phyloP scores from a whole-genome alignment of 2,797 vertebrate species.

The Apogon hyalosoma region DNA sequence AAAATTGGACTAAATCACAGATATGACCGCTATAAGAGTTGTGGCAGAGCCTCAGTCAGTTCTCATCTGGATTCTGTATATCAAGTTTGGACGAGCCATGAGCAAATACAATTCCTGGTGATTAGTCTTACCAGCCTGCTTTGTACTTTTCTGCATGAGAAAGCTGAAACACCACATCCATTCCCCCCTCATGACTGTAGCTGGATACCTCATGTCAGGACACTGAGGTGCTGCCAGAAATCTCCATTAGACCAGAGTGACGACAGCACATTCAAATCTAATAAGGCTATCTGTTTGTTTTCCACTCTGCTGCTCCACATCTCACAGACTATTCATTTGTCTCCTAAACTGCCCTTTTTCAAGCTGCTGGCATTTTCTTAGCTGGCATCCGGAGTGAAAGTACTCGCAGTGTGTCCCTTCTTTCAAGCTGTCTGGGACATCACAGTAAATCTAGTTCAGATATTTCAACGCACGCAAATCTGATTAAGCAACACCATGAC shows the following conservation, averaged over 20 bases:
- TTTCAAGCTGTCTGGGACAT: slow-evolving; percentile 30
- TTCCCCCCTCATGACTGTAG: slow-evolving; percentile 40
- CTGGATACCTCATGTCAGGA: slow-evolving; percentile 45
- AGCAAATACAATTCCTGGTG: slow-evolving; percentile 30
- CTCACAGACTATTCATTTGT: slow-evolving; percentile 58
- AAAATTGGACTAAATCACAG: slow-evolving; percentile 51
- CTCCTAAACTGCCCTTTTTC: slow-evolving; percentile 56
- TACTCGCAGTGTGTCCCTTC: slow-evolving; percentile 36
- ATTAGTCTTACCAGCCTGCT: slow-evolving; percentile 40
- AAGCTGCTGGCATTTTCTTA: slow-evolving; percentile 61
- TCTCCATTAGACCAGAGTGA: slow-evolving; percentile 59
- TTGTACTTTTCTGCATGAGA: slow-evolving; percentile 49
- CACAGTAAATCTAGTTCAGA: slow-evolving; percentile 43
- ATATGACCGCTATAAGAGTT: slow-evolving; percentile 24
- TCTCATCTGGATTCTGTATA: slow-evolving; percentile 51
- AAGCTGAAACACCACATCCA: slow-evolving; percentile 43
- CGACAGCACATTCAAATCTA: slow-evolving; percentile 69
- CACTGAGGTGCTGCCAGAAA: slow-evolving; percentile 49
- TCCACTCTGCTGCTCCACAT: slow-evolving; percentile 63
- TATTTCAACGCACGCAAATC: slow-evolving; percentile 36
- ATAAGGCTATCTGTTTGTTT: slow-evolving; percentile 73
- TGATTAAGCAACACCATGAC: slow-evolving; percentile 21
- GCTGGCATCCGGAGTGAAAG: slow-evolving; percentile 34
- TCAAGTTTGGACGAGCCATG: slow-evolving; percentile 10
- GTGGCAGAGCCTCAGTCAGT: slow-evolving; percentile 16